A percentile compares a stretch with the other conserved stretches of the same genome.
Conservation (phyloP, 1,140 invertebrate genomes). For the Galleria mellonella region DNA sequence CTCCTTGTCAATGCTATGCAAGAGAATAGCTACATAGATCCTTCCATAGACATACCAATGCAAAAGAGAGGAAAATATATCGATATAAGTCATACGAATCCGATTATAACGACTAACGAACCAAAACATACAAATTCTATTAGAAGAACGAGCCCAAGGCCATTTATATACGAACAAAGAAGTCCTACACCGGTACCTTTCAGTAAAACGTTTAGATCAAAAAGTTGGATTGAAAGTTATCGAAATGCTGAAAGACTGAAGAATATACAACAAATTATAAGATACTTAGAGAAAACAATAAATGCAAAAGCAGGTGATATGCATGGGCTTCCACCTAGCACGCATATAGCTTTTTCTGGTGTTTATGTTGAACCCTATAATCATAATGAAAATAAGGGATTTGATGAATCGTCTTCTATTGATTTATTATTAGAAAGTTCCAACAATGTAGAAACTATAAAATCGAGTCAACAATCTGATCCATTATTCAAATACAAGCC, state of each 20-base stretch:
- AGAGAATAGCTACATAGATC: constrained; percentile 48
- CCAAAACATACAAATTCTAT: constrained; percentile 9
- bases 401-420: constrained; percentile 3
- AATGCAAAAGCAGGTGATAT: constrained; percentile 55
- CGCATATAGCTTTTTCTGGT: constrained; percentile 55
- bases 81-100: constrained; percentile 6
- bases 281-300: constrained; percentile 60
- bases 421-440: constrained; percentile 19
- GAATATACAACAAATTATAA: constrained; percentile 61
- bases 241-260: constrained; percentile 57
- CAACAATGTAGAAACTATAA: constrained; percentile 18
- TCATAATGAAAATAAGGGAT: constrained; percentile 11
- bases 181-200: constrained; percentile 57
- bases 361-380: constrained; percentile 42
- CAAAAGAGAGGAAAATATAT: constrained; percentile 17
- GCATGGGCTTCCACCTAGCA: constrained; percentile 25
- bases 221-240: constrained; percentile 56
- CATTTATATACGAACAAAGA: constrained; percentile 54
- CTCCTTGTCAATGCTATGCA: constrained; percentile 60
- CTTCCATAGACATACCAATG: constrained; percentile 21
- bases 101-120: constrained; percentile 6
- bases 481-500: constrained; percentile 63
- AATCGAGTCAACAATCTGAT: constrained; percentile 42
- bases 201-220: constrained; percentile 41
- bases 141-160: constrained; percentile 52